Conservation (phyloP, 1,140 invertebrate species). For the Conopomorpha cramerella region DNA sequence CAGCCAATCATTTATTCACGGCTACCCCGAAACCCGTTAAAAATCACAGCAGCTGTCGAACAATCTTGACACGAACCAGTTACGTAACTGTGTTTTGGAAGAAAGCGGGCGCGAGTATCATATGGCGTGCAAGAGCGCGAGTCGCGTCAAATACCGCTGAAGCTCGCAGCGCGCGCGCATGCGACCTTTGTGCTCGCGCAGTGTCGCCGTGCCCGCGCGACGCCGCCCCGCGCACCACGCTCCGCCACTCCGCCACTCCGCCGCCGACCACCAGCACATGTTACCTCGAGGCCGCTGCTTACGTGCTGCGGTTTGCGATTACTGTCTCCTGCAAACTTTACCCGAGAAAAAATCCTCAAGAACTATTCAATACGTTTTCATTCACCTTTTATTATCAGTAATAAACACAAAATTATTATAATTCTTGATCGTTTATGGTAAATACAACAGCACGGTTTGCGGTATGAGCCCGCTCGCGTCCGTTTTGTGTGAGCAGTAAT, state of each 20-base stretch:
- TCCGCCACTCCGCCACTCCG: slow-evolving; percentile 15
- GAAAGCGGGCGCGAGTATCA: no score
- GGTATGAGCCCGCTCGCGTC: neutral
- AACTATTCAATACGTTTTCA: neutral
- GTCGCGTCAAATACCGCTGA: slow-evolving; percentile 2
- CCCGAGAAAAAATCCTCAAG: neutral
- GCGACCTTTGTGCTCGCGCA: no score
- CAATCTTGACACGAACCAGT: no score
- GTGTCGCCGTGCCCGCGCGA: slow-evolving; percentile 1
- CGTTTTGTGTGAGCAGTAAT: no score
- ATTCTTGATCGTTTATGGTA: slow-evolving; percentile 15
- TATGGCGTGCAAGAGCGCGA: slow-evolving; percentile 15
- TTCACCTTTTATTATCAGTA: slow-evolving; percentile 16
- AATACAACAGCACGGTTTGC: neutral
- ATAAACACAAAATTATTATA: slow-evolving; percentile 14
- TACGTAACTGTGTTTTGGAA: no score
- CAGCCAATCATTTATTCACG: no score
- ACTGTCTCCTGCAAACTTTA: slow-evolving; percentile 19
- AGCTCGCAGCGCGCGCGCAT: slow-evolving; percentile 10
- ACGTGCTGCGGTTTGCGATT: slow-evolving; percentile 38
- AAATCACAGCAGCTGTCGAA: no score
- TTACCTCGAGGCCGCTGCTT: slow-evolving; percentile 28
- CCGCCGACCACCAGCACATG: slow-evolving; percentile 31
- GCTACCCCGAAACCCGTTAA: no score
- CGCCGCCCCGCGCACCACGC: slow-evolving; percentile 20